A percentile compares a stretch with the other conserved stretches of the same genome.
Conservation (phyloP, 2,797 vertebrate species). For the Tangara arthus region DNA sequence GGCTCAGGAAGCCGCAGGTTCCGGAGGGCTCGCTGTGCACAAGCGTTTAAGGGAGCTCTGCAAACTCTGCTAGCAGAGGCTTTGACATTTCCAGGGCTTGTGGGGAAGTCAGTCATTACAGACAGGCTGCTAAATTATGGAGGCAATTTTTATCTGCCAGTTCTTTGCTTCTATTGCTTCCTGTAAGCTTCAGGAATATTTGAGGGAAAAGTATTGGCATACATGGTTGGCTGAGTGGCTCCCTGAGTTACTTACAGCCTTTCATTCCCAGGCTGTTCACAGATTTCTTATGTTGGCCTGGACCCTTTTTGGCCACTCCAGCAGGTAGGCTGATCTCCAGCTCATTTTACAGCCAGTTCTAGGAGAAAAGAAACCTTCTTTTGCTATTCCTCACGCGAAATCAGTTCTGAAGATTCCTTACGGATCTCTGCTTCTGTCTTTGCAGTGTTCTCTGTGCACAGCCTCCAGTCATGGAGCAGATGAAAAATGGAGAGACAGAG, state of each 20-base stretch:
- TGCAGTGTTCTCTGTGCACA: background rate
- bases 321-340: background rate
- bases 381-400: fast-evolving
- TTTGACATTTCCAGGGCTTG: background rate
- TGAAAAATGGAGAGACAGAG: background rate
- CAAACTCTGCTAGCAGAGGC: background rate
- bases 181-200: background rate
- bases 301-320: background rate
- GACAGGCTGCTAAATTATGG: constrained; percentile 24
- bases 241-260: background rate
- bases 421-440: background rate
- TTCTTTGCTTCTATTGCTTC: background rate
- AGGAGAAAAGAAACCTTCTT: background rate
- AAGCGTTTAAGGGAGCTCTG: background rate
- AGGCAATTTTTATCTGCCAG: background rate
- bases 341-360: background rate
- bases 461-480: background rate
- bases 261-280: background rate
- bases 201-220: background rate
- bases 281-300: background rate
- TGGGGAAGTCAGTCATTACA: background rate
- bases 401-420: background rate
- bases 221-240: background rate
- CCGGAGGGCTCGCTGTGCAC: background rate
- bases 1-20: background rate